Conservation (phyloP, 2,888 invertebrate genomes). For the Tridacna gigas region DNA sequence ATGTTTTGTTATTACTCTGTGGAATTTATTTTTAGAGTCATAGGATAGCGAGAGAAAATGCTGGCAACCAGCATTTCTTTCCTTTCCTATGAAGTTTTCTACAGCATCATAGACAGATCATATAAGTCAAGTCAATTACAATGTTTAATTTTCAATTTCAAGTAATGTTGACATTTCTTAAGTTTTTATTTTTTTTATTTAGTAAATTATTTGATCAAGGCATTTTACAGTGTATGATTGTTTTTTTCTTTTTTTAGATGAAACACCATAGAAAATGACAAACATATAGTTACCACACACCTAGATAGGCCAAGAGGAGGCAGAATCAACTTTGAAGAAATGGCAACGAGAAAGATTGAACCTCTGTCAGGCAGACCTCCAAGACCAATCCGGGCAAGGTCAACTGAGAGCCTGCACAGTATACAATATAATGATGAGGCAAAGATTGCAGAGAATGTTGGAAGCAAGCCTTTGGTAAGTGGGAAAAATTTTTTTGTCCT, state of each 20-base stretch:
- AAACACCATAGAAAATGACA: not conserved
- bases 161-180: too few relatives aligned
- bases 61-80: too few relatives aligned
- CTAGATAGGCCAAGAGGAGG: not conserved
- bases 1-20: too few relatives aligned
- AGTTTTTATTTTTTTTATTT: not conserved
- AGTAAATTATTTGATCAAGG: not conserved
- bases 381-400: not conserved
- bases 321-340: not conserved
- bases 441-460: constrained; percentile 56
- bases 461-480: constrained; percentile 60
- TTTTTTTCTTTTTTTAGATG: not conserved
- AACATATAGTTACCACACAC: not conserved
- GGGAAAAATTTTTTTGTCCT: not conserved
- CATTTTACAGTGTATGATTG: not conserved
- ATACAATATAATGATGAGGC: constrained; percentile 65
- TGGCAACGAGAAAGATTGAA: not conserved
- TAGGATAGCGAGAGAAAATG: too few relatives aligned
- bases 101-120: too few relatives aligned
- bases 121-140: too few relatives aligned
- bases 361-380: constrained; percentile 16
- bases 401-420: constrained; percentile 50
- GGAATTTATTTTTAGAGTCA: too few relatives aligned
- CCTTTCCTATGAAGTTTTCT: too few relatives aligned
- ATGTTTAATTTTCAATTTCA: too few relatives aligned